These are phyloP conservation scores for Euleptes europaea DNA, from an alignment of 2,113 vertebrate species.

Conservation along the genomic window DNA sequence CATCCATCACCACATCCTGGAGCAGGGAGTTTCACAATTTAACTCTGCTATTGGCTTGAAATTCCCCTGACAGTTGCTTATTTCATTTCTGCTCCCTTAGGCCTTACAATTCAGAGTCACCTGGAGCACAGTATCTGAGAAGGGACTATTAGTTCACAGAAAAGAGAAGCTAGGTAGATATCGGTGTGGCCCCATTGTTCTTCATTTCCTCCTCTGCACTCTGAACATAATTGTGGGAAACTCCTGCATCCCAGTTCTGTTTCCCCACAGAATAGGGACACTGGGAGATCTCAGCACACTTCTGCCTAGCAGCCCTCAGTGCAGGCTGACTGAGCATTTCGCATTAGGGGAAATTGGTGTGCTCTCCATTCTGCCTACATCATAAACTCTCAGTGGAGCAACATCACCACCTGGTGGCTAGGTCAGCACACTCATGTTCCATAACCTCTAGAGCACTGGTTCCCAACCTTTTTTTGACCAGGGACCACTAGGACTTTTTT, in stretches of 20 bases:
- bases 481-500: too few species aligned
- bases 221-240: not conserved
- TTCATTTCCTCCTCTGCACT: not conserved
- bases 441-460: too few species aligned
- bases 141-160: not conserved
- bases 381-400: conserved; percentile 10
- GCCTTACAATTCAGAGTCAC: not conserved
- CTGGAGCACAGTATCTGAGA: not conserved
- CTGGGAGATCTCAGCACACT: not conserved
- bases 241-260: not conserved
- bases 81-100: not conserved
- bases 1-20: too few species aligned
- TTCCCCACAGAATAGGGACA: not conserved
- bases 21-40: too few species aligned
- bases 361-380: too few species aligned
- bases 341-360: not conserved
- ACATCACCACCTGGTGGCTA: not conserved
- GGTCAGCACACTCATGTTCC: not conserved
- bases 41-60: not conserved
- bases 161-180: not conserved
- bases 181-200: not conserved
- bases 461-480: too few species aligned
- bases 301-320: not conserved
- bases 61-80: not conserved
- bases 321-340: not conserved